These are phyloP conservation scores for Chaitophorus viminalis DNA, from an alignment of 2,888 invertebrate genomes.

Conservation along the genomic window DNA sequence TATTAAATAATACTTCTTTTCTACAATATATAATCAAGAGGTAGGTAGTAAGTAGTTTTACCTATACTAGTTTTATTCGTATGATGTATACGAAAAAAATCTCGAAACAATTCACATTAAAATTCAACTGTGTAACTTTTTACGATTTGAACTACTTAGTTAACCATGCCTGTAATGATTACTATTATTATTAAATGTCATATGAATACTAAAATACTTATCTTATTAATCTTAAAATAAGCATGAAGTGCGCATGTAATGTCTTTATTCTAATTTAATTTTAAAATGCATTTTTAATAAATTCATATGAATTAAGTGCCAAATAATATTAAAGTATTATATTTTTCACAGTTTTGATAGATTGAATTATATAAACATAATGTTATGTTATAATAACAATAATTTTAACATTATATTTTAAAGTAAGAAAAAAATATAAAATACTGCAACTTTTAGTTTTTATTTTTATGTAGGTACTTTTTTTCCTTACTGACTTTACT, in stretches of 20 bases:
- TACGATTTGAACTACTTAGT: neutral
- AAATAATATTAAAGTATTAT: neutral
- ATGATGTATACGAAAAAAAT: neutral
- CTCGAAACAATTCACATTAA: neutral
- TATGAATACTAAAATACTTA: neutral
- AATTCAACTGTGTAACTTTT: neutral
- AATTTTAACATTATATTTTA: conserved; percentile 19
- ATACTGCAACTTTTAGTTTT: neutral
- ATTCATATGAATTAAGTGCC: neutral
- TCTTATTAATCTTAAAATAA: neutral
- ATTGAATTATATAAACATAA: neutral
- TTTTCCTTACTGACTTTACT: too few species aligned
- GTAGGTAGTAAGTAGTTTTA: neutral
- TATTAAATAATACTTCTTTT: neutral
- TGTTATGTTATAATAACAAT: conserved; percentile 3
- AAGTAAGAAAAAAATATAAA: neutral
- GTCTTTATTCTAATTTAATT: neutral
- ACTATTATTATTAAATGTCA: neutral
- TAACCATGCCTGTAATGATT: neutral
- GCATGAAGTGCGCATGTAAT: neutral
- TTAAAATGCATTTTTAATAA: neutral
- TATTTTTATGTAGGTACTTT: neutral
- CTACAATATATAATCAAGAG: neutral
- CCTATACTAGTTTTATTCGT: neutral
- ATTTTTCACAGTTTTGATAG: neutral